Evolutionary conservation across 1,140 invertebrate species (phyloP), one percentile per base, ranked within the genome.

Genomic region (Cecropterus lyciades): DNA sequence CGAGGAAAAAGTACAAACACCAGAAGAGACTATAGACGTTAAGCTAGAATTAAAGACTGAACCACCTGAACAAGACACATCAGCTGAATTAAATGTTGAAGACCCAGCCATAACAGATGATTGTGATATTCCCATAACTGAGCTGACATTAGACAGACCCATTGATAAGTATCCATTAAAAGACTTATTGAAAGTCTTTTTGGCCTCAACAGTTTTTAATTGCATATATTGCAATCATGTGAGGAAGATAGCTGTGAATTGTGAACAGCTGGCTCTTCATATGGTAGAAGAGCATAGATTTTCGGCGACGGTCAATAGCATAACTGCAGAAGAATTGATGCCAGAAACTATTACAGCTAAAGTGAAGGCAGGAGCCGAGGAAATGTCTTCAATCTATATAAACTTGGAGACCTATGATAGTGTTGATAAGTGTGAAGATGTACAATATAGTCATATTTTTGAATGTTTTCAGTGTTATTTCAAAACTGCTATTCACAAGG

Each of bases 181-280:
- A 66, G 93, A 95, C 40, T 89, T 97, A 55, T 73, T 97, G 8
- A 95, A 96, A 82, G 94, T 95, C 64, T 97, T 96, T 82, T 91
- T 97, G 17, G 92, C 93, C 65, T 93, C 93, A 1, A 95, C 96
- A 0, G 94, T 94, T 75, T 89, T 93, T 3, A 93, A 92, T 24
- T 98, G 97, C 84, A 93, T 97, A 27, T 97, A 97, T 79, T 98
- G 97, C 77, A 96, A 97, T 81, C 96, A 97, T 91, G 96, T 96
- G 0, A 93, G 95, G 15, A 95, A 95, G 67, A 96, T 97, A 70
- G 95, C 96, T 1, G 96, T 97, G 0, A 96, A 97, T 85, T 96
- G 95, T 45, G 95, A 95, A 81, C 96, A 97, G 74, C 80, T 98
- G 40, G 95, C 95, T 1, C 82, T 97, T 10, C 97, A 98, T 80